A percentile compares a stretch with the other conserved stretches of the same genome.
Evolutionary conservation across 2,888 invertebrate species (phyloP).

Genomic region (Pachliopta kotzebuea): DNA sequence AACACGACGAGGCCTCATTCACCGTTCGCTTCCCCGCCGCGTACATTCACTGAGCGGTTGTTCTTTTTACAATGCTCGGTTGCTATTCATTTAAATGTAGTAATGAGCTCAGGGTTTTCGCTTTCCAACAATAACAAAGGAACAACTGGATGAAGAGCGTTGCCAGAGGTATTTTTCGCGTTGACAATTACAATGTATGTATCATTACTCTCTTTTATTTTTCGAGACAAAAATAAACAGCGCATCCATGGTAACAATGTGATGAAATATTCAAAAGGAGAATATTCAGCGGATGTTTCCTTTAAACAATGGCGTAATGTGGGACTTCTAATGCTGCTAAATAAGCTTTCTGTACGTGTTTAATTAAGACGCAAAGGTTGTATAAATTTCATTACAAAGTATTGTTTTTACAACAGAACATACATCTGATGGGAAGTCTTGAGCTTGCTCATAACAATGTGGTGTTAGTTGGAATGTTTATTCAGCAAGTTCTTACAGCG

Average conservation of each 20-base stretch:
- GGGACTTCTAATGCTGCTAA: neutral
- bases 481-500: no score
- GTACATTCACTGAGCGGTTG: slow-evolving; percentile 23
- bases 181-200: slow-evolving; percentile 26
- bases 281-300: slow-evolving; percentile 1
- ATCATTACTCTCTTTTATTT: neutral
- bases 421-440: no score
- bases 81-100: slow-evolving; percentile 33
- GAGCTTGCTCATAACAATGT: no score
- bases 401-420: no score
- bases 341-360: neutral
- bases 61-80: slow-evolving; percentile 27
- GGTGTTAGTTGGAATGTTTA: no score
- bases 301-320: slow-evolving; percentile 3
- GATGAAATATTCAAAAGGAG: slow-evolving; percentile 23
- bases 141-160: slow-evolving; percentile 17
- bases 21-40: slow-evolving; percentile 15
- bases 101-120: slow-evolving; percentile 33
- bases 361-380: no score
- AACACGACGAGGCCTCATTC: slow-evolving; percentile 18
- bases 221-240: slow-evolving; percentile 17
- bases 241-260: slow-evolving; percentile 10
- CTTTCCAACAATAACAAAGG: slow-evolving; percentile 30
- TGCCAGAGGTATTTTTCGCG: slow-evolving; percentile 20
- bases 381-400: no score